Base-by-base conservation (phyloP, 2,888 invertebrate genomes). In the Thysanoteuthis rhombus region DNA sequence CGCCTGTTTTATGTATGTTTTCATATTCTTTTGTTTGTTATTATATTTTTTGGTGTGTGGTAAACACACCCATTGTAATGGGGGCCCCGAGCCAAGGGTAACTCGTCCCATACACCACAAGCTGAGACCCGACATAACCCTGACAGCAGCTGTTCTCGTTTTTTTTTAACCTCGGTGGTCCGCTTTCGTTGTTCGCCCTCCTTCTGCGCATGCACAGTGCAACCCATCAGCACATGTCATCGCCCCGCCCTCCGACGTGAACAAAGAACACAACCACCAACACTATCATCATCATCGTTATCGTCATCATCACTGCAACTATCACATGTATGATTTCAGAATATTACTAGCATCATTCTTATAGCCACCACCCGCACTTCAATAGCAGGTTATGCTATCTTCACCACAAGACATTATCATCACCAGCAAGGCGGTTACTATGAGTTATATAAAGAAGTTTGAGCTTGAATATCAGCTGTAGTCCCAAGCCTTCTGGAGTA, bases 1-100 rank as follows among this genome's bases (percentile, higher is more conserved):
- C 4, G 52, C 52, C 12, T 75, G n/a, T 75, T 36, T 16, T 12
- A 36, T n/a, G n/a, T 16, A 36, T 75, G 19, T 75, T 16, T 75
- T 75, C n/a, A 36, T 75, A 75, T n/a, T 36, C 8, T 75, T n/a
- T 12, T 75, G n/a, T 36, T 75, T 75, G 10, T 36, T 75, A 36
- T 75, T 75, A n/a, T 75, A n/a, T 75, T n/a, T 75, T 75, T 75
- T 75, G 75, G 75, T 75, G 75, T 75, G 75, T 75, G 75, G 75
- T 36, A 75, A 75, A 75, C 75, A 75, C 75, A 75, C 75, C 75
- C 75, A 75, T 75, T 75, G 75, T 75, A 75, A 75, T 75, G 75
- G 75, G 75, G 75, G 75, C n/a, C 75, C 75, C 75, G n/a, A 75
- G n/a, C 75, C 75, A 75, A 75, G 75, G 75, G 75, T 75, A 75